phyloP scores from a whole-genome alignment of 2,888 invertebrate species.

The Nephrotoma flavescens region DNA sequence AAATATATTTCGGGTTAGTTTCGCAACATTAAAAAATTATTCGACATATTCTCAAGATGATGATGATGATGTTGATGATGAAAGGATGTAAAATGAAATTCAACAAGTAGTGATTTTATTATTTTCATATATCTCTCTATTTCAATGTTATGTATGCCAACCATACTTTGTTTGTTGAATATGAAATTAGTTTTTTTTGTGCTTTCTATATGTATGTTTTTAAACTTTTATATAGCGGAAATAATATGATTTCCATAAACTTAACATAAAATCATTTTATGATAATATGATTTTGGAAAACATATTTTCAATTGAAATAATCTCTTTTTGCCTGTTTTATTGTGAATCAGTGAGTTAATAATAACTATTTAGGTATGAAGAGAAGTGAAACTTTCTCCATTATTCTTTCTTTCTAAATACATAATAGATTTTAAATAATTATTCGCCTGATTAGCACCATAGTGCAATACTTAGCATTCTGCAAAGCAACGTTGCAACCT shows the following conservation, averaged over 20 bases:
- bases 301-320: neutral
- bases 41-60: neutral
- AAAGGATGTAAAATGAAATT: neutral
- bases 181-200: neutral
- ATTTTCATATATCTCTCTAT: neutral
- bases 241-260: neutral
- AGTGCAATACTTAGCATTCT: too few relatives aligned
- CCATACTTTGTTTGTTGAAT: neutral
- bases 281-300: neutral
- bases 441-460: too few relatives aligned
- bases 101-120: neutral
- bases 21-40: neutral
- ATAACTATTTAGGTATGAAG: too few relatives aligned
- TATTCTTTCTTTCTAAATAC: too few relatives aligned
- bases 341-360: too few relatives aligned
- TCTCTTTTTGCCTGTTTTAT: neutral
- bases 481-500: too few relatives aligned
- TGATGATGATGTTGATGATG: neutral
- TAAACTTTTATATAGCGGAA: neutral
- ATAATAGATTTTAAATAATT: too few relatives aligned
- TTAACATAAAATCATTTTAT: neutral
- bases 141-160: neutral
- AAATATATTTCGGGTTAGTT: neutral
- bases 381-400: too few relatives aligned
- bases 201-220: neutral